Evolutionary conservation across 2,113 vertebrate genomes (phyloP).

Genomic region (Equus przewalskii): DNA sequence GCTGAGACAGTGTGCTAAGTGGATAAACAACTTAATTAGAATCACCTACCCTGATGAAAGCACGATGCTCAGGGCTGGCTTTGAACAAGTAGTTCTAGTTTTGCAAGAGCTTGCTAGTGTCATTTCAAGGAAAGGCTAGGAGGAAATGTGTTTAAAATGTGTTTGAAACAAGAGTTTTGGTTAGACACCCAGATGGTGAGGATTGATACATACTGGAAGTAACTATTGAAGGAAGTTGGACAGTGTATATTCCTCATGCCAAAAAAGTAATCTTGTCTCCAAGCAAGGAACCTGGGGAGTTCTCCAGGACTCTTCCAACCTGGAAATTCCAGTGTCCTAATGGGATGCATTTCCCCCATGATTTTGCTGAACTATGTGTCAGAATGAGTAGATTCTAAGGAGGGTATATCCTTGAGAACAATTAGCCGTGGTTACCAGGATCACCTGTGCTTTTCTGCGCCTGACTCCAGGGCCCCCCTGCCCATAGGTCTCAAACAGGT

Average conservation of each 20-base stretch:
- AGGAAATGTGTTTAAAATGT: constrained; percentile 15
- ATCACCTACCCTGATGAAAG: background rate
- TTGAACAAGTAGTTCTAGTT: constrained; percentile 59
- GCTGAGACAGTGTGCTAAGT: background rate
- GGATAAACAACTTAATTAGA: constrained; percentile 50
- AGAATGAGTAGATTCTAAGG: background rate
- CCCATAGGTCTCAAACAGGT: background rate
- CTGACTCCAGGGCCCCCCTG: background rate
- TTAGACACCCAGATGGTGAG: background rate
- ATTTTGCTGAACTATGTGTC: background rate
- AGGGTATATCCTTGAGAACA: background rate
- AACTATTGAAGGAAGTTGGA: background rate
- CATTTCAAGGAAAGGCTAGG: constrained; percentile 30
- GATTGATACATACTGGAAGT: background rate
- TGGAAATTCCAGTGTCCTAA: background rate
- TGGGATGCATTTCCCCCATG: background rate
- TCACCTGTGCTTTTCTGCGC: background rate
- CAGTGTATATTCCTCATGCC: background rate
- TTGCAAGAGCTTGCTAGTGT: background rate
- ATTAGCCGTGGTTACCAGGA: background rate
- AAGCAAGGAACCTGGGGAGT: background rate
- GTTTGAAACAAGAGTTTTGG: background rate
- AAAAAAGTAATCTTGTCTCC: background rate
- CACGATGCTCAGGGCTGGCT: background rate
- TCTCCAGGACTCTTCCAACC: background rate